These are phyloP conservation scores for Cromileptes altivelis DNA, from an alignment of 2,113 vertebrate species.

Conservation along the genomic window DNA sequence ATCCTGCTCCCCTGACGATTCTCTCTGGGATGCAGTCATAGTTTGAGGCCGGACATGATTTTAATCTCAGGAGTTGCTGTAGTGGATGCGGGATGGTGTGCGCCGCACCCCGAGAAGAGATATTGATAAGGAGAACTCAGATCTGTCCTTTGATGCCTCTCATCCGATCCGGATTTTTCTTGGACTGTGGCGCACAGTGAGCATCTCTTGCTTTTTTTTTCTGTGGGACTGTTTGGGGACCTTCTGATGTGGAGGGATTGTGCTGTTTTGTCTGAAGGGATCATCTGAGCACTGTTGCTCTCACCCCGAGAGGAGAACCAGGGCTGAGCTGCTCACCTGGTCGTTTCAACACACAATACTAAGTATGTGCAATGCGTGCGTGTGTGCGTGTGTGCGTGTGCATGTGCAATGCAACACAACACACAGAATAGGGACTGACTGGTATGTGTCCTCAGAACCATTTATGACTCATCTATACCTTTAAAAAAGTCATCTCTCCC, in stretches of 20 bases:
- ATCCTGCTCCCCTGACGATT: slow-evolving; percentile 61
- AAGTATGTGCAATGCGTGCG: slow-evolving; percentile 76
- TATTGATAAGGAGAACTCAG: slow-evolving; percentile 68
- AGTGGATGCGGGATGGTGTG: slow-evolving; percentile 73
- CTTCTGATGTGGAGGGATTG: slow-evolving; percentile 74
- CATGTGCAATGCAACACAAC: slow-evolving; percentile 51
- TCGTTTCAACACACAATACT: slow-evolving; percentile 64
- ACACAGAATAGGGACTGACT: background rate
- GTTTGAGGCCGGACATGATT: slow-evolving; percentile 74
- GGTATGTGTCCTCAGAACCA: background rate
- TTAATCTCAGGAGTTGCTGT: slow-evolving; percentile 69
- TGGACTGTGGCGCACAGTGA: slow-evolving; percentile 67
- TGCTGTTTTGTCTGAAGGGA: slow-evolving; percentile 57
- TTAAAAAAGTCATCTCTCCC: background rate
- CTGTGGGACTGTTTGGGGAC: slow-evolving; percentile 39
- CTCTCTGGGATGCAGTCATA: slow-evolving; percentile 66
- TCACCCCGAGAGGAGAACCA: slow-evolving; percentile 53
- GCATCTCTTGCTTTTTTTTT: slow-evolving; percentile 42
- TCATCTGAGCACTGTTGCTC: slow-evolving; percentile 72
- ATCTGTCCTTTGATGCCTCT: slow-evolving; percentile 46
- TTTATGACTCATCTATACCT: slow-evolving; percentile 33
- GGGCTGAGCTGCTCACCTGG: slow-evolving; percentile 65
- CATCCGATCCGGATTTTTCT: slow-evolving; percentile 53
- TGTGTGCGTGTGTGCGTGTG: slow-evolving; percentile 10
- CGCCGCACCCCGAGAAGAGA: slow-evolving; percentile 71